Percentiles rank a stretch among this genome's conserved stretches.
Evolutionary conservation across 2,113 vertebrate genomes (phyloP).

Genomic region (Plecturocebus donacophilus): DNA sequence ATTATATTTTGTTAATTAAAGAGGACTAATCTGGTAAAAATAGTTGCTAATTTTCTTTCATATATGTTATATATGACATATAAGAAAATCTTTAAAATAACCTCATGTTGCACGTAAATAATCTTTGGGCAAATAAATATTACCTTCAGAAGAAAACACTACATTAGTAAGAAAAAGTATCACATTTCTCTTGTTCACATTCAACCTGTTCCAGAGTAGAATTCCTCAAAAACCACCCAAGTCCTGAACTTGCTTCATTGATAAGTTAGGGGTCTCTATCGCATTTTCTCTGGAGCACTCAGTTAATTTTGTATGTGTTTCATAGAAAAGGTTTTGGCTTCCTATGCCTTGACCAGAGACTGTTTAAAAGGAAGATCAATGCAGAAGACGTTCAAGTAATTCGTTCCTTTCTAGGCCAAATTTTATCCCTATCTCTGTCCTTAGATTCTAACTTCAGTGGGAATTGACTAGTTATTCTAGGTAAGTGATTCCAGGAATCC

Average conservation of each 20-base stretch:
- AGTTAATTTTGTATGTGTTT: neutral
- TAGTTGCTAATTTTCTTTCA: neutral
- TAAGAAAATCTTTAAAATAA: neutral
- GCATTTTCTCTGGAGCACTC: neutral
- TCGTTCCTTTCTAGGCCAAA: neutral
- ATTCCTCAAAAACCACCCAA: neutral
- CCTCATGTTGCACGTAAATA: neutral
- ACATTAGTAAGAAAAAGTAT: neutral
- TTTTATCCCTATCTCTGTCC: neutral
- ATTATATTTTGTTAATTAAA: neutral
- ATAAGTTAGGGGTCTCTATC: fast-evolving
- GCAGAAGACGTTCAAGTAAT: neutral
- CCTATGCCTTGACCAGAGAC: neutral
- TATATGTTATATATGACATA: neutral
- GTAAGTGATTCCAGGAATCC: neutral
- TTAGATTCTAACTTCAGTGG: neutral
- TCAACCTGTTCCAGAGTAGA: too few relatives aligned
- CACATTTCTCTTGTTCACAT: neutral
- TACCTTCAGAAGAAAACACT: neutral
- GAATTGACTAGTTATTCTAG: neutral
- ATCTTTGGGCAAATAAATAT: neutral
- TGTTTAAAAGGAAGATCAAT: neutral
- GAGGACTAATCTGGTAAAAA: neutral
- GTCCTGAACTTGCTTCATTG: neutral
- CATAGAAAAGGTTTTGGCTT: neutral